Percentiles rank a stretch among this genome's conserved stretches.
Conservation (phyloP, 2,888 invertebrate species). For the Microctonus brassicae region DNA sequence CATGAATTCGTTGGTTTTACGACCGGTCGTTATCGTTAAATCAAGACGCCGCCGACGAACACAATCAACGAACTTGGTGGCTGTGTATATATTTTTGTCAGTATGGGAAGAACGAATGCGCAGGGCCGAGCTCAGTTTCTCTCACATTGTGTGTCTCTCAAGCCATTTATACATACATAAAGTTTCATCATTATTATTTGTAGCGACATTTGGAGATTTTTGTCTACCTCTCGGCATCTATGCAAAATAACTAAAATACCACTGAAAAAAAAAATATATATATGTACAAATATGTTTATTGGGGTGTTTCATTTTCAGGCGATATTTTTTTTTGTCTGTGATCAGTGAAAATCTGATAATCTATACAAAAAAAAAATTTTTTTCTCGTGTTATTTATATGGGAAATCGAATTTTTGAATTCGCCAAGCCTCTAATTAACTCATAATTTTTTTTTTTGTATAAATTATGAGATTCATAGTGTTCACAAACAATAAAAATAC, state of each 20-base stretch:
- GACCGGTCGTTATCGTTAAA: conserved; percentile 26
- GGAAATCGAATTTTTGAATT: no score
- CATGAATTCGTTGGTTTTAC: conserved; percentile 31
- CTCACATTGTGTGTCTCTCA: background rate
- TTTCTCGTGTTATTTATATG: no score
- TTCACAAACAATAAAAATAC: no score
- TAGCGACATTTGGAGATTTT: conserved; percentile 21
- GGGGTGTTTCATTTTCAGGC: no score
- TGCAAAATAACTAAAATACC: conserved; percentile 7
- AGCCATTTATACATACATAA: background rate
- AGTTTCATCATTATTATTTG: conserved; percentile 22
- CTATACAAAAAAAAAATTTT: no score
- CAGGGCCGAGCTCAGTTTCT: background rate
- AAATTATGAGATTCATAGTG: no score
- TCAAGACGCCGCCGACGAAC: conserved; percentile 19
- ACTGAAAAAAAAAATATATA: no score
- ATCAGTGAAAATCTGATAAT: no score
- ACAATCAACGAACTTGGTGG: conserved; percentile 23
- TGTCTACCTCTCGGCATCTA: conserved; percentile 21
- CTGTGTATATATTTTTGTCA: conserved; percentile 26
- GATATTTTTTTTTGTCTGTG: no score
- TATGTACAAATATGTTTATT: no score
- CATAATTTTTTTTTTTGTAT: no score
- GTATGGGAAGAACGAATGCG: conserved; percentile 12
- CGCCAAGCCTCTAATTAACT: no score